Percentiles rank a stretch among this genome's conserved stretches.
phyloP scores from a whole-genome alignment of 2,888 invertebrate species.

The Chouioia cunea region DNA sequence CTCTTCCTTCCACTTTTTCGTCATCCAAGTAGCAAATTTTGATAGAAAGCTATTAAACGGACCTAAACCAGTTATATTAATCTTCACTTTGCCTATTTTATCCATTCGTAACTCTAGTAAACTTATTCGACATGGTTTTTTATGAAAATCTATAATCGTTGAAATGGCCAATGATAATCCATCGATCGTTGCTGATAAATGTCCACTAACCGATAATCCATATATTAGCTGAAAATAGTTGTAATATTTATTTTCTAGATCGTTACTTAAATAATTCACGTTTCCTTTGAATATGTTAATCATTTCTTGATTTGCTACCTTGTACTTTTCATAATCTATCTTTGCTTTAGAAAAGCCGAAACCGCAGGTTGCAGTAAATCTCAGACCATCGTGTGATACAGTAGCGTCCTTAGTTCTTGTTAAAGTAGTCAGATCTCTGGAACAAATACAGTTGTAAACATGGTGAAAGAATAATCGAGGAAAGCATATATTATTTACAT shows the following conservation, averaged over 20 bases:
- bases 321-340: conserved; percentile 49
- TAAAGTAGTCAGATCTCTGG: conserved; percentile 52
- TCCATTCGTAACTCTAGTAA: conserved; percentile 36
- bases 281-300: background rate
- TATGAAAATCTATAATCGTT: conserved; percentile 48
- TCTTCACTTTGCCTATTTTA: conserved; percentile 6
- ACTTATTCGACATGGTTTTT: conserved; percentile 44
- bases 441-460: too few relatives aligned
- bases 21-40: conserved; percentile 46
- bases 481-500: too few relatives aligned
- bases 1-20: conserved; percentile 45
- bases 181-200: conserved; percentile 43
- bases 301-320: conserved; percentile 37
- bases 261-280: conserved; percentile 2
- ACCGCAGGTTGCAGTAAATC: conserved; percentile 46
- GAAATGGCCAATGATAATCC: conserved; percentile 43
- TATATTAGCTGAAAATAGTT: conserved; percentile 46
- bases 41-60: conserved; percentile 37
- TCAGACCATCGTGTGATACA: conserved; percentile 46
- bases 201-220: conserved; percentile 45
- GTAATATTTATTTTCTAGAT: too few relatives aligned
- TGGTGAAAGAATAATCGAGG: background rate
- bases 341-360: conserved; percentile 49
- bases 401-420: conserved; percentile 48
- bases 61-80: conserved; percentile 47